Base-by-base conservation (phyloP, 2,888 invertebrate species). In the Clepsis dumicolana region DNA sequence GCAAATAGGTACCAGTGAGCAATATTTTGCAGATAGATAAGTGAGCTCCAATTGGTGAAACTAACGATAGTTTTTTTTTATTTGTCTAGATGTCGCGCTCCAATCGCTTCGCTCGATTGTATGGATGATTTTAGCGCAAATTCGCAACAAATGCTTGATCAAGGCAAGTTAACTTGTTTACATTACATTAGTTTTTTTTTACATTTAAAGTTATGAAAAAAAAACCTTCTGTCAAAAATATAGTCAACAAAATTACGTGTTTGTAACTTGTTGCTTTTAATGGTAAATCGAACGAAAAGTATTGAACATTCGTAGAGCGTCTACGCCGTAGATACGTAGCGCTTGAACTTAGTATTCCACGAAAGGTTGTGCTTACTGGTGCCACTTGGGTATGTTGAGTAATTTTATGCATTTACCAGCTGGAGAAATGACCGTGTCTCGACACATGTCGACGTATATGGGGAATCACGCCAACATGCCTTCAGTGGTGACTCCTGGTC, bases 51-150 rank as follows among this genome's bases (percentile, higher is more conserved):
- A n/a, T 4, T 10, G 14, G 2, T 10, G 4, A 14, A 48, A 32
- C 48, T 60, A 44, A 65, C 18, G 38, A 8, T 16, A 0, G 32
- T 4, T 7, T 73, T 27, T 72, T 72, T 71, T 62, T 78, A 76
- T 74, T 86, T 83, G 75, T 77, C 73, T 78, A 93, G 98, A 95
- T 98, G 97, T 95, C 96, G 98, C 85, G 98, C 98, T 80, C 98
- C 98, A 79, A 98, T 98, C 92, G 98, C 98, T 79, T 98, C 97
- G 85, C 94, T 98, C 88, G 98, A 98, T 95, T 98, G 98, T 93
- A 98, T 98, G 97, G 98, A 98, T 94, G 98, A 98, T 94, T 97
- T 98, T 94, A 97, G 97, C 91, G 96, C 94, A 53, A 91, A 94
- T 72, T 94, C 94, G 2, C 94, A 94, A 74, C 94, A 94, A 76